Evolutionary conservation across 2,797 vertebrate genomes (phyloP).

Genomic region (Acrossocheilus fasciatus): DNA sequence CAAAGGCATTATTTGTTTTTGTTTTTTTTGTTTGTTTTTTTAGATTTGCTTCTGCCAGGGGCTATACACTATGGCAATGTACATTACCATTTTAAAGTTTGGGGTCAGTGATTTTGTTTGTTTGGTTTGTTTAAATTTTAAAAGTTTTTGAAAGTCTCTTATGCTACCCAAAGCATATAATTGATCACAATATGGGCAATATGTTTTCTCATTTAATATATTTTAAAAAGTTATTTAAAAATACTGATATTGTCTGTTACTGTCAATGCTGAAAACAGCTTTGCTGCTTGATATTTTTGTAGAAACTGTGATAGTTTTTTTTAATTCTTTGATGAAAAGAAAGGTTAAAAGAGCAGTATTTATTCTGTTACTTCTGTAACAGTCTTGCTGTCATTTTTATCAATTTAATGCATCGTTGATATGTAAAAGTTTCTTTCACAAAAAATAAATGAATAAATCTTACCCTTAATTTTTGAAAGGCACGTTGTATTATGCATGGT

Average conservation of each 20-base stretch:
- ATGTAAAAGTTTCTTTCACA: neutral
- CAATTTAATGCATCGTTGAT: neutral
- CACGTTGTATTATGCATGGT: neutral
- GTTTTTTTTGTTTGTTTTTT: neutral
- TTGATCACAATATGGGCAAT: neutral
- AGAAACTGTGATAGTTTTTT: neutral
- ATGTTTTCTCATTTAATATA: slow-evolving; percentile 1
- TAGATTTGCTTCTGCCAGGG: neutral
- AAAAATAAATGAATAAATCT: neutral
- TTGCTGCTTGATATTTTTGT: neutral
- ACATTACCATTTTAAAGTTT: neutral
- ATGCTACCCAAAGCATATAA: neutral
- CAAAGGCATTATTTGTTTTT: neutral
- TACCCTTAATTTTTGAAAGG: neutral
- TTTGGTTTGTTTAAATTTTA: no score
- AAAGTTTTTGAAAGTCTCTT: neutral
- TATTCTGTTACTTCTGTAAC: neutral
- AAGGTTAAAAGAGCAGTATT: neutral
- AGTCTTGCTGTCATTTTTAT: neutral
- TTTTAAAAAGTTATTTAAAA: neutral
- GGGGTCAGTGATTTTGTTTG: neutral
- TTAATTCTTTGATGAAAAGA: neutral
- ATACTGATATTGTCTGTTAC: neutral
- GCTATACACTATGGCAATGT: neutral
- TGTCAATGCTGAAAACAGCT: neutral